A percentile compares a stretch with the other conserved stretches of the same genome.
phyloP scores from a whole-genome alignment of 2,888 invertebrate species.

The Loripinus fragilis region DNA sequence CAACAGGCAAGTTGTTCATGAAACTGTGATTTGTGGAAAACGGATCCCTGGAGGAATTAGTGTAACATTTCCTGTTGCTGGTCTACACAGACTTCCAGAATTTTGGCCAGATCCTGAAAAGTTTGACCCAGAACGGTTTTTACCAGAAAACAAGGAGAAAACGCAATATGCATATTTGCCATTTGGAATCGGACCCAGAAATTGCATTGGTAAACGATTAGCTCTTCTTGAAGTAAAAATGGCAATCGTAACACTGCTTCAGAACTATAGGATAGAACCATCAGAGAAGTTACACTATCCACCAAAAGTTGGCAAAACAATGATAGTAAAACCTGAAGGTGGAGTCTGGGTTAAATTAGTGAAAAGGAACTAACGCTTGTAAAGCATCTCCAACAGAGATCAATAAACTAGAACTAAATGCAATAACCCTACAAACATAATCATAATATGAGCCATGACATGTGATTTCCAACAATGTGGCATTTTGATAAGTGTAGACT shows the following conservation, averaged over 20 bases:
- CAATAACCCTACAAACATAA: no score
- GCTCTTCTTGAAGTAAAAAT: constrained; percentile 51
- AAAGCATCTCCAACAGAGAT: no score
- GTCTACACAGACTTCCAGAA: constrained; percentile 48
- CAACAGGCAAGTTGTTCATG: constrained; percentile 34
- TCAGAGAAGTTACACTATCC: constrained; percentile 40
- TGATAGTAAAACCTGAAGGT: constrained; percentile 43
- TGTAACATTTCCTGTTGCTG: constrained; percentile 43
- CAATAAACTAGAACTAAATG: no score
- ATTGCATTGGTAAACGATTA: constrained; percentile 49
- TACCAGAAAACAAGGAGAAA: constrained; percentile 47
- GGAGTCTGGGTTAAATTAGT: constrained; percentile 49
- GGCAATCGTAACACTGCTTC: constrained; percentile 43
- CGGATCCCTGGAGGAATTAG: constrained; percentile 39
- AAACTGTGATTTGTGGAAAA: constrained; percentile 26
- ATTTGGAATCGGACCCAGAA: constrained; percentile 52
- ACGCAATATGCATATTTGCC: constrained; percentile 49
- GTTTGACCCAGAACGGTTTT: constrained; percentile 52
- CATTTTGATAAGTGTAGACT: no score
- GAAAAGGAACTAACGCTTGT: constrained; percentile 25
- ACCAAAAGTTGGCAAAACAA: constrained; percentile 45
- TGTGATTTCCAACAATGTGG: no score
- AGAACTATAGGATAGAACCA: constrained; percentile 42
- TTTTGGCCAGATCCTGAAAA: constrained; percentile 57
- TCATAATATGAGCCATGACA: no score